Base-by-base conservation (phyloP, 2,113 vertebrate species). In the Catharus fuscescens region DNA sequence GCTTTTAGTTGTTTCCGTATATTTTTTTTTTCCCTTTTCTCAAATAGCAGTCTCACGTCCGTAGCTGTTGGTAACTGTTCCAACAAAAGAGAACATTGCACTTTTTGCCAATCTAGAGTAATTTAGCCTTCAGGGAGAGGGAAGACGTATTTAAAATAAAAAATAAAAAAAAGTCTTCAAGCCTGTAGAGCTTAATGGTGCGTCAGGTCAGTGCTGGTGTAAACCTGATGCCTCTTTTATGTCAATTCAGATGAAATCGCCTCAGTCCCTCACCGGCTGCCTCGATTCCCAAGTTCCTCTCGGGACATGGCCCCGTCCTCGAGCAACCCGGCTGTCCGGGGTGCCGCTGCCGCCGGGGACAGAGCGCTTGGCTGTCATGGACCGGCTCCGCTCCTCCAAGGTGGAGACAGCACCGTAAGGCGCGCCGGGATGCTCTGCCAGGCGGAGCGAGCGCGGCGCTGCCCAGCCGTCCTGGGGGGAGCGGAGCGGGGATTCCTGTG, bases 331-430 rank as follows among this genome's bases (percentile, higher is more conserved):
- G 23, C 10, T 7, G 42, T 8, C 12, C 38, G 12, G 44, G 34
- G 5, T 21, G 16, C 25, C 5, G 38, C 29, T 14, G 18, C 32
- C 3, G 4, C 53, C 12, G 18, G 29, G 36, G 28, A 15, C 38
- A 4, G 56, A 29, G 19, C 31, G 3, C 24, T 17, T 0, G 61
- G 29, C 56, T 21, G 40, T 4, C 69, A 2, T 0, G 17, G 60
- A 6, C 18, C 14, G 36, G 52, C 66, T 29, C 13, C 28, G 29
- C 52, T 66, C 48, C 59, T 23, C 50, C 73, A 0, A 28, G n/a
- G 28, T 17, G 65, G 23, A 44, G 21, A 29, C 0, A 38, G 42
- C 38, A 8, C 20, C 2, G 12, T 9, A 25, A 38, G 45, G 47
- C 18, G 48, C 36, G 7, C 65, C 54, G 74, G 4, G 83, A 38